Percentiles rank a stretch among this genome's conserved stretches.
Evolutionary conservation across 1,140 invertebrate species (phyloP).

Genomic region (Chironomus striatipennis): DNA sequence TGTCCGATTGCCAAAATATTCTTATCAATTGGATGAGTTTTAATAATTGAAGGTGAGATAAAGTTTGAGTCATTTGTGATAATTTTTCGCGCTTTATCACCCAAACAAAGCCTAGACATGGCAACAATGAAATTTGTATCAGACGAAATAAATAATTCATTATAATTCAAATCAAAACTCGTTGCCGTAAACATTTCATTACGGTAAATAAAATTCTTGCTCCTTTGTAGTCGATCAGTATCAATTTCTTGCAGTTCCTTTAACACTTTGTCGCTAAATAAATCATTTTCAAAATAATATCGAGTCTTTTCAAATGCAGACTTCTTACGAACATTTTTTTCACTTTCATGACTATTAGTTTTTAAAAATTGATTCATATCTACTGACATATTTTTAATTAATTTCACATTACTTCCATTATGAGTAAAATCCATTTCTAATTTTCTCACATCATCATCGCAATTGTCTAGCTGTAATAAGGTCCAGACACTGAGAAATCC

Average conservation of each 20-base stretch:
- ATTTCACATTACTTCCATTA: constrained; percentile 37
- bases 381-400: constrained; percentile 35
- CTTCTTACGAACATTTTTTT: constrained; percentile 19
- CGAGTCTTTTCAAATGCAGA: constrained; percentile 36
- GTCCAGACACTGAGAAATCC: constrained; percentile 37
- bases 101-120: constrained; percentile 35
- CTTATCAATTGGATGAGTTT: constrained; percentile 27
- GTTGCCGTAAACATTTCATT: constrained; percentile 34
- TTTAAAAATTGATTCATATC: constrained; percentile 34
- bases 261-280: constrained; percentile 36
- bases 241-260: constrained; percentile 34
- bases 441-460: not conserved
- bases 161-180: constrained; percentile 33
- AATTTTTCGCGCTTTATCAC: constrained; percentile 33
- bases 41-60: constrained; percentile 34
- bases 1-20: constrained; percentile 19
- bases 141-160: constrained; percentile 36
- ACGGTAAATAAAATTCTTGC: constrained; percentile 28
- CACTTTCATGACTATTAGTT: constrained; percentile 28
- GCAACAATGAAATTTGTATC: constrained; percentile 37
- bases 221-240: constrained; percentile 26
- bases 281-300: constrained; percentile 36
- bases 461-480: constrained; percentile 30
- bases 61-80: constrained; percentile 34
- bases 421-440: constrained; percentile 32